Evolutionary conservation across 1,140 invertebrate genomes (phyloP).

Genomic region (Anoplolepis gracilipes): DNA sequence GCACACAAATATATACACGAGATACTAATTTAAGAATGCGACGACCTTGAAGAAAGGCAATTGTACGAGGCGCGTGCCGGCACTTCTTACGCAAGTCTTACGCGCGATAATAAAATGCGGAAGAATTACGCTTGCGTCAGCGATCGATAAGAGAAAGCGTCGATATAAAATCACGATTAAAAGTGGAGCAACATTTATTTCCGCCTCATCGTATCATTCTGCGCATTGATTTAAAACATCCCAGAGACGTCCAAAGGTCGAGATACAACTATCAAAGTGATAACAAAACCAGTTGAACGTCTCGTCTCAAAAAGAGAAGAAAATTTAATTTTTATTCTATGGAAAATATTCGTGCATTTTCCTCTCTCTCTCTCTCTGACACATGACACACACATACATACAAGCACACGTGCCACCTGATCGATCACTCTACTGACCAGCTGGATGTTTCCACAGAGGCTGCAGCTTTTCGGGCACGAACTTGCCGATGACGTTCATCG

Average conservation of each 20-base stretch:
- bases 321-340: no score
- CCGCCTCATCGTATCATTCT: background rate
- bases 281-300: no score
- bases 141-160: background rate
- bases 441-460: constrained; percentile 96
- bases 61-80: background rate
- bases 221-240: no score
- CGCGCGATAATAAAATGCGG: constrained; percentile 12
- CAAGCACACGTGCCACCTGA: constrained; percentile 54
- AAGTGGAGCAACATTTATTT: background rate
- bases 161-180: background rate
- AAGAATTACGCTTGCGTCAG: background rate
- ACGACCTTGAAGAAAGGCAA: constrained; percentile 21
- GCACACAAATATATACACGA: no score
- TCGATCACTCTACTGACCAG: constrained; percentile 88
- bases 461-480: constrained; percentile 92
- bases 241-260: no score
- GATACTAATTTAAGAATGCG: constrained; percentile 18
- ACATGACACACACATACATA: no score
- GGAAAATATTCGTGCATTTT: background rate
- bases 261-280: background rate
- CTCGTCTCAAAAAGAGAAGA: no score
- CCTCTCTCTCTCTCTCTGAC: background rate
- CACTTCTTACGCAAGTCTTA: constrained; percentile 4
- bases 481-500: constrained; percentile 90